A percentile compares a stretch with the other conserved stretches of the same genome.
Conservation (phyloP, 2,888 invertebrate species). For the Zhuqinia jingwanae region DNA sequence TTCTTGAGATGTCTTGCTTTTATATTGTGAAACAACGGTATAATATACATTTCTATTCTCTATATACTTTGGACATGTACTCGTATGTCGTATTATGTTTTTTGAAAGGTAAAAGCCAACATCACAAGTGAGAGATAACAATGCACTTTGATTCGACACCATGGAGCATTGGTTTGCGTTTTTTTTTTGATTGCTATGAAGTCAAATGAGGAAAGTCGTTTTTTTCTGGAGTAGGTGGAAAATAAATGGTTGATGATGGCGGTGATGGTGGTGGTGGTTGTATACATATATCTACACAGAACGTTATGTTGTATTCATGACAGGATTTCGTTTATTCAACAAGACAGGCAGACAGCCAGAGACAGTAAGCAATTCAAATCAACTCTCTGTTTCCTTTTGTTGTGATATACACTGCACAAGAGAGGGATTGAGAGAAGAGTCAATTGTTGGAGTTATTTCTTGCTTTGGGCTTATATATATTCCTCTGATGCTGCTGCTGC, state of each 20-base stretch:
- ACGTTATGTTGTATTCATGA: slow-evolving; percentile 17
- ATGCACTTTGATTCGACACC: slow-evolving; percentile 33
- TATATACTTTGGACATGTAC: too few relatives aligned
- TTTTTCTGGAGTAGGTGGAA: slow-evolving; percentile 62
- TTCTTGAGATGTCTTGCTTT: too few relatives aligned
- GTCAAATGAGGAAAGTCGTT: slow-evolving; percentile 38
- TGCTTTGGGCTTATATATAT: slow-evolving; percentile 42
- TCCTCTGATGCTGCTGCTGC: slow-evolving; percentile 43
- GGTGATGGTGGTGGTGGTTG: too few relatives aligned
- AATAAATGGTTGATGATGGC: slow-evolving; percentile 39
- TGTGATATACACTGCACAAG: background rate
- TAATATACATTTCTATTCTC: too few relatives aligned
- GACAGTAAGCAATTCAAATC: background rate
- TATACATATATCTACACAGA: too few relatives aligned
- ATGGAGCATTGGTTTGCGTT: slow-evolving; percentile 24
- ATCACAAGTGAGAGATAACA: background rate
- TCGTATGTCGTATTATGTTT: too few relatives aligned
- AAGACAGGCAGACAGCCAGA: slow-evolving; percentile 25
- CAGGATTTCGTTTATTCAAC: slow-evolving; percentile 47
- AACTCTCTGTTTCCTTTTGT: background rate
- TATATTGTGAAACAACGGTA: too few relatives aligned
- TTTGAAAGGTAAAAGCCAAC: too few relatives aligned
- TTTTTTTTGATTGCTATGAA: slow-evolving; percentile 31
- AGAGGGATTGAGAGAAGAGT: background rate
- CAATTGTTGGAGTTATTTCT: background rate